Conservation (phyloP, 1,140 invertebrate genomes). For the Ceratina calcarata region DNA sequence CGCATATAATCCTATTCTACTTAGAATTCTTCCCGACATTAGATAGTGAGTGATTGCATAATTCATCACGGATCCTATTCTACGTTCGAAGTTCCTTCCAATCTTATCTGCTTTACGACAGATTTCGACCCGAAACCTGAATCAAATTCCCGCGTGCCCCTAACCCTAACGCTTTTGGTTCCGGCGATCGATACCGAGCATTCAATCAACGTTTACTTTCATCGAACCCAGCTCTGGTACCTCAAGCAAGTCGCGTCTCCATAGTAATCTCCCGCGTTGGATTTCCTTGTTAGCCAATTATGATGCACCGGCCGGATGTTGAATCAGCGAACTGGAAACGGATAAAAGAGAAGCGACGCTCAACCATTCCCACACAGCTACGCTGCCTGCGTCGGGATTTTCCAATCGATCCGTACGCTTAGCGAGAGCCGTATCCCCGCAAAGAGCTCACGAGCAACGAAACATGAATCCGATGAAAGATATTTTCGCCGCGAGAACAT, state of each 20-base stretch:
- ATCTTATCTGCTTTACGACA: background rate
- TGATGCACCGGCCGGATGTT: background rate
- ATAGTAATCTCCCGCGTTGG: background rate
- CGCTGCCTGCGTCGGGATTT: slow-evolving; percentile 8
- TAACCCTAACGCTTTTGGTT: no score
- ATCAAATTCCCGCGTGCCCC: background rate
- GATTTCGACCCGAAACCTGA: background rate
- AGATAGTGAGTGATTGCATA: no score
- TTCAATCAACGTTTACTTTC: slow-evolving; percentile 9
- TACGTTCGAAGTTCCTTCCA: no score
- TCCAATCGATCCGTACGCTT: background rate
- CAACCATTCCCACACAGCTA: background rate
- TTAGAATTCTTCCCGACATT: no score
- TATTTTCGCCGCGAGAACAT: slow-evolving; percentile 12
- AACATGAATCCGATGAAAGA: background rate
- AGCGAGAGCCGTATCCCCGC: no score
- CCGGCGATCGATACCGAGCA: background rate
- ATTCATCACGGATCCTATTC: no score
- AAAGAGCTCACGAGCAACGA: background rate
- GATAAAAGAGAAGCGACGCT: background rate
- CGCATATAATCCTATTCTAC: background rate
- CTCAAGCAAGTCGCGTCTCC: background rate
- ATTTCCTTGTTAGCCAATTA: background rate
- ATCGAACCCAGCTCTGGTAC: background rate
- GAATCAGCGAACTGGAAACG: background rate